phyloP scores from a whole-genome alignment of 2,888 invertebrate species.

The Uloborus plumipes region DNA sequence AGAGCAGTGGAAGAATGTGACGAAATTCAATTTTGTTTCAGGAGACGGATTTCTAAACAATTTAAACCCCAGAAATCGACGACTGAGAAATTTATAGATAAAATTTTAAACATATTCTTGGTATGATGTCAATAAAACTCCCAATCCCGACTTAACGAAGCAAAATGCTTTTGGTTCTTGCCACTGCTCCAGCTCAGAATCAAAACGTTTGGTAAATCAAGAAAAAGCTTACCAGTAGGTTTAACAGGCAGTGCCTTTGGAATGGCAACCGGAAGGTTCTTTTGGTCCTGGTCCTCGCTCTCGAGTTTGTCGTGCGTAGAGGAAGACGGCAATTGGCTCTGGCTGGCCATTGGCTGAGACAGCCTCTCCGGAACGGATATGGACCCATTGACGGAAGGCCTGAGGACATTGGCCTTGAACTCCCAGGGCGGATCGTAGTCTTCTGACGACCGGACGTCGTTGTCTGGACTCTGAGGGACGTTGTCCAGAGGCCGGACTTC shows the following conservation, averaged over 20 bases:
- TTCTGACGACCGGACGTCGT: conserved; percentile 59
- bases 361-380: conserved; percentile 56
- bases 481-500: conserved; percentile 51
- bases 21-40: no score
- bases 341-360: conserved; percentile 30
- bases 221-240: conserved; percentile 31
- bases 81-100: no score
- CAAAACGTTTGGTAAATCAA: no score
- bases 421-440: conserved; percentile 66
- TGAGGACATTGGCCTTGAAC: conserved; percentile 30
- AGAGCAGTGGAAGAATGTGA: no score
- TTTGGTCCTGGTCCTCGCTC: conserved; percentile 30
- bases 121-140: no score
- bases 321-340: conserved; percentile 48
- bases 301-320: conserved; percentile 49
- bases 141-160: no score
- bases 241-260: conserved; percentile 32
- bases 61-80: no score
- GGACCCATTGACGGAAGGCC: conserved; percentile 56
- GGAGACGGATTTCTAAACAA: no score
- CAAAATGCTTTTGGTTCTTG: no score
- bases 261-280: conserved; percentile 31
- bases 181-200: no score
- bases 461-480: conserved; percentile 60
- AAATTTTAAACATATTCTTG: no score